Conservation (phyloP, 2,888 invertebrate genomes). For the Selenia dentaria region DNA sequence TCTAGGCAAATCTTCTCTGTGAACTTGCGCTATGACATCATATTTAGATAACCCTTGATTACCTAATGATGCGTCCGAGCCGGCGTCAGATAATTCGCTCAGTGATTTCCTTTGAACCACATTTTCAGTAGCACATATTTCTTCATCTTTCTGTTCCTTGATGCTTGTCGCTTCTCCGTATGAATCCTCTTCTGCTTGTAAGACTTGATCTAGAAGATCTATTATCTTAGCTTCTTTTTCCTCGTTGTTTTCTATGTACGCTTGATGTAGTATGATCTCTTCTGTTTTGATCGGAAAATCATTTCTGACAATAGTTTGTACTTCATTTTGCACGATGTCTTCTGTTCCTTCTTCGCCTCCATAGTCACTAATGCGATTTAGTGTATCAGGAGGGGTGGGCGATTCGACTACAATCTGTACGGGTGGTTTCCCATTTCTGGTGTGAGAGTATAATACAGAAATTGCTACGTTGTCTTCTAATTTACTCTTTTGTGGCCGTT, state of each 20-base stretch:
- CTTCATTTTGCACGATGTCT: conserved; percentile 39
- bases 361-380: conserved; percentile 48
- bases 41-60: conserved; percentile 78
- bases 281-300: conserved; percentile 44
- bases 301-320: conserved; percentile 40
- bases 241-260: conserved; percentile 64
- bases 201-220: conserved; percentile 73
- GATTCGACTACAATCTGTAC: conserved; percentile 73
- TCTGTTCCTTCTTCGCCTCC: conserved; percentile 41
- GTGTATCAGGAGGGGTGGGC: conserved; percentile 70
- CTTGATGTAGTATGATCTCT: conserved; percentile 59
- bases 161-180: conserved; percentile 64
- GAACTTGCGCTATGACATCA: conserved; percentile 84
- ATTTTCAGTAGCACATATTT: conserved; percentile 38
- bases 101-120: conserved; percentile 64
- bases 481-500: conserved; percentile 42
- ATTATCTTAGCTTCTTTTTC: conserved; percentile 79
- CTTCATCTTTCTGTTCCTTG: conserved; percentile 55
- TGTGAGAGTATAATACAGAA: conserved; percentile 41
- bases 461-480: conserved; percentile 44
- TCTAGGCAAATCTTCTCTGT: conserved; percentile 80
- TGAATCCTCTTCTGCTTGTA: conserved; percentile 78
- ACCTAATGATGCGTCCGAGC: conserved; percentile 72
- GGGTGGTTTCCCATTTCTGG: conserved; percentile 60
- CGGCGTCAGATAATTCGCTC: conserved; percentile 73